Evolutionary conservation across 92 coral and sea anemone species (phyloP).

Genomic region (Galaxea fascicularis): DNA sequence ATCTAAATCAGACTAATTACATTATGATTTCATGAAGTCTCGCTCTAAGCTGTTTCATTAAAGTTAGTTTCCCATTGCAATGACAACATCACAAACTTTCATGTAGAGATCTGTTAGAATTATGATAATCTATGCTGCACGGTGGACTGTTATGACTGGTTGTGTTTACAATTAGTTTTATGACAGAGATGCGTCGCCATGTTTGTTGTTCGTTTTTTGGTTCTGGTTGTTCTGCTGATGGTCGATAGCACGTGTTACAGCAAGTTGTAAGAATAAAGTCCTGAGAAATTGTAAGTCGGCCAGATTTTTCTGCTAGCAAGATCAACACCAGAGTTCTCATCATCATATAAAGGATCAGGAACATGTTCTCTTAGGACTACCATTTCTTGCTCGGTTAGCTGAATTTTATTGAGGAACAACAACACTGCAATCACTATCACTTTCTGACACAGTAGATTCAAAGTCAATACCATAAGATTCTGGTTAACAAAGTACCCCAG

Average conservation of each 20-base stretch:
- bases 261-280: too few relatives aligned
- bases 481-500: constrained; percentile 50
- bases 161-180: too few relatives aligned
- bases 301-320: too few relatives aligned
- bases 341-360: constrained; percentile 61
- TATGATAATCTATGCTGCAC: too few relatives aligned
- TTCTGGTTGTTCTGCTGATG: too few relatives aligned
- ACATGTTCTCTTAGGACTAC: constrained; percentile 37
- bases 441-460: constrained; percentile 61
- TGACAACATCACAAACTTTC: constrained; percentile 36
- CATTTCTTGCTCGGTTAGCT: constrained; percentile 39
- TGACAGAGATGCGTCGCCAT: too few relatives aligned
- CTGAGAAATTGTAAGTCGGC: too few relatives aligned
- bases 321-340: constrained; percentile 67
- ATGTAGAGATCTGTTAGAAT: too few relatives aligned
- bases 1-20: background rate
- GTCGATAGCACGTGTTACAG: too few relatives aligned
- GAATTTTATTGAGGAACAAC: constrained; percentile 61
- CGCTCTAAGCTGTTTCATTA: background rate
- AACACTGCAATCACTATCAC: constrained; percentile 30
- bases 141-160: too few relatives aligned
- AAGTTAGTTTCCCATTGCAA: constrained; percentile 15
- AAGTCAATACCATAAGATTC: constrained; percentile 72
- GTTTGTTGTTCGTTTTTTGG: too few relatives aligned
- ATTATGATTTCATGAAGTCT: background rate